Base-by-base conservation (phyloP, 2,797 vertebrate genomes). In the Sebastes minor region DNA sequence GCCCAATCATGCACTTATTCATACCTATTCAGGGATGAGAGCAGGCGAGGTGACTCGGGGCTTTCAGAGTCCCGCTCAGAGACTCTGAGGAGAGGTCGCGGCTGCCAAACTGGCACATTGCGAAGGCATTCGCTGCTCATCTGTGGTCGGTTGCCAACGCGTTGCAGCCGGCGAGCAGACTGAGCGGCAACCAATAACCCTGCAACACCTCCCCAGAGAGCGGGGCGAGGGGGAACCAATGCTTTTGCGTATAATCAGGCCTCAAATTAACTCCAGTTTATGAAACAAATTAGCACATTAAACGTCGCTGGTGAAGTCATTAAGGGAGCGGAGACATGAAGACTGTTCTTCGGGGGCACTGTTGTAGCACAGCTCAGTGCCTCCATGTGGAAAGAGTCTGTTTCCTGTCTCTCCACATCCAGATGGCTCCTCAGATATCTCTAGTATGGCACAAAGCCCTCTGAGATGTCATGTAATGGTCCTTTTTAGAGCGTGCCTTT, bases 201-300 rank as follows among this genome's bases (percentile, higher is more conserved):
- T 42, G 11, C 35, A 16, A 20, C 42, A 38, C 71, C 64, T 88
- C 85, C 68, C 77, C 8, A 4, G 80, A 77, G 81, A 87, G 59
- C 3, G 16, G 49, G 22, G 13, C 33, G 32, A 60, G 33, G n/a
- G 66, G 70, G 73, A 75, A 55, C 61, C 32, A 8, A 38, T 62
- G 78, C 49, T 59, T 82, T 74, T 70, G 61, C 22, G 59, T 86
- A 42, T 89, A 93, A 92, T 90, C 89, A 90, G 87, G 63, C 66
- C 30, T 14, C 85, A 89, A 87, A 93, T 91, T 84, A 87, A 82
- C 80, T 86, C 42, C 35, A 70, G 81, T 89, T 89, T 90, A 80
- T 84, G 68, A 80, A 85, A 69, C 71, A 86, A 86, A 92, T 89
- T 82, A 76, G 77, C 86, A 81, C 81, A 78, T 85, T 81, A 71